Base-by-base conservation (phyloP, 92 coral and sea anemone species). In the Palythoa heliodiscus region DNA sequence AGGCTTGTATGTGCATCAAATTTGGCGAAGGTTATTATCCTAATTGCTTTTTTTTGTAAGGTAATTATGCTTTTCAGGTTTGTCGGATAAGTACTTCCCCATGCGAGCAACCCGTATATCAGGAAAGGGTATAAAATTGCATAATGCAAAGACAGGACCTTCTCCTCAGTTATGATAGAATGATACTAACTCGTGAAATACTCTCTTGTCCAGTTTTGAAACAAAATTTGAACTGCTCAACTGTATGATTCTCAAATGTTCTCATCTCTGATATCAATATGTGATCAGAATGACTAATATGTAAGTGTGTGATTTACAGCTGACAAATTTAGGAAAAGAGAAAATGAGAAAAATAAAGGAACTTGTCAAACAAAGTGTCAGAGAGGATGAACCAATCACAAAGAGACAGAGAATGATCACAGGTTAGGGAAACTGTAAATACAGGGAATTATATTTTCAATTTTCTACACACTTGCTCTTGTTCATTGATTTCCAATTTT, bases 241-340 rank as follows among this genome's bases (percentile, higher is more conserved):
- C n/a, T 60, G 66, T 60, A 22, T 60, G 22, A 22, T 22, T 60
- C 19, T 60, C 23, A 60, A 1, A 60, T 60, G 20, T 60, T 52
- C 55, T 3, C 23, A 16, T 16, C 66, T 14, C 19, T 14, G 60
- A 29, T 29, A 29, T 29, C 35, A 29, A 29, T 29, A 29, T 29
- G 35, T 29, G 15, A 60, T 4, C 17, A 57, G 15, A 38, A 22
- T 2, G 52, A 20, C 24, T 15, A 7, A 47, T 43, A 11, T n/a
- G 11, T 38, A 6, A 25, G 52, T 37, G 22, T 84, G 54, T 20
- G 76, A 77, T 69, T 60, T 47, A 22, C 87, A 91, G 94, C 84
- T 93, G 25, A 73, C 92, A 71, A 61, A 88, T 73, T 83, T 94
- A 73, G 95, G 98, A 54, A 80, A 92, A 61, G 89, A 75, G 39